Conservation (phyloP, 1,140 invertebrate species). For the Adelges cooleyi region DNA sequence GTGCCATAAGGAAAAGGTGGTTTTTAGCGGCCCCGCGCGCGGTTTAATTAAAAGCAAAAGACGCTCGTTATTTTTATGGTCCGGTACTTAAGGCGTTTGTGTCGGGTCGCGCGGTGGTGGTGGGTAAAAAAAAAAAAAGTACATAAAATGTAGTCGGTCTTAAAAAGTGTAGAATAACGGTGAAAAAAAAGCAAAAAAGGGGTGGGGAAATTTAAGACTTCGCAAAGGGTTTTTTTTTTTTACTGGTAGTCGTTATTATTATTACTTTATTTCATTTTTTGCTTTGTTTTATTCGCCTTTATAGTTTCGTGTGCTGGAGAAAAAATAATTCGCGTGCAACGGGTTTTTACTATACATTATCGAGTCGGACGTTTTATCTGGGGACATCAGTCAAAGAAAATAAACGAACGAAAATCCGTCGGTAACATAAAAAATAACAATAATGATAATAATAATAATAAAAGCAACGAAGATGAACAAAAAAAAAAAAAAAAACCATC, state of each 20-base stretch:
- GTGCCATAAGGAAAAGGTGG: neutral
- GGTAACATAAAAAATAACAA: neutral
- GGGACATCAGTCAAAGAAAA: no score
- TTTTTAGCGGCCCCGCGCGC: slow-evolving; percentile 6
- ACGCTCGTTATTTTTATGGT: slow-evolving; percentile 24
- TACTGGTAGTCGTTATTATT: no score
- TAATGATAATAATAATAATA: neutral
- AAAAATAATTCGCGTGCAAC: no score
- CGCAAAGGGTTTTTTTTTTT: no score
- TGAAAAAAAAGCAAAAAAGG: neutral
- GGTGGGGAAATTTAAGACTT: neutral
- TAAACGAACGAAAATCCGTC: neutral
- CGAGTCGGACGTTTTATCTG: no score
- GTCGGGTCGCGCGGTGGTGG: neutral
- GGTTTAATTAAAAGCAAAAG: slow-evolving; percentile 29
- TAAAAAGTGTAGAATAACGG: neutral
- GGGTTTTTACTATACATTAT: no score
- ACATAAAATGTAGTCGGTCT: neutral
- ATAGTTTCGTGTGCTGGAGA: no score
- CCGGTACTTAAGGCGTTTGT: slow-evolving; percentile 12
- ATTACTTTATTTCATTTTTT: no score
- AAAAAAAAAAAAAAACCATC: neutral
- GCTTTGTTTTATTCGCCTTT: no score
- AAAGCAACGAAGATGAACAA: neutral
- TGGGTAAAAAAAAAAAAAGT: neutral